These are phyloP conservation scores for Montipora sp. DNA, from an alignment of 64 coral and sea anemone species.

Conservation along the genomic window DNA sequence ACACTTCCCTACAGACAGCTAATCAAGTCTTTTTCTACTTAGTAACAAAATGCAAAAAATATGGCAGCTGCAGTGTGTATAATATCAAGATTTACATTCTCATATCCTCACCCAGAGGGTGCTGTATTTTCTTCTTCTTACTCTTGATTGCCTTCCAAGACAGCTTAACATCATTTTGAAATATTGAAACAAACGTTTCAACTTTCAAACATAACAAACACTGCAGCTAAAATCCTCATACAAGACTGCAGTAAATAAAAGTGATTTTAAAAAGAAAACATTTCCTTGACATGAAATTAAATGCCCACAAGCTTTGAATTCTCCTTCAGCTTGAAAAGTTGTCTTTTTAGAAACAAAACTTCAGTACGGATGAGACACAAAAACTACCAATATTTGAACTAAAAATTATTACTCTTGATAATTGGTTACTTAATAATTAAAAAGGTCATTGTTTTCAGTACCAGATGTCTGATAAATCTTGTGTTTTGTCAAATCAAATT, in stretches of 20 bases:
- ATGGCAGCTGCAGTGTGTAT: too few species aligned
- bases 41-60: too few species aligned
- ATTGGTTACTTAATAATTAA: conserved; percentile 27
- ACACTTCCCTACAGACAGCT: too few species aligned
- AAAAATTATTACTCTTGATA: background rate
- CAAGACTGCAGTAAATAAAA: too few species aligned
- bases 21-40: too few species aligned
- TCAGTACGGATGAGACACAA: background rate
- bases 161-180: conserved; percentile 55
- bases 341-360: background rate
- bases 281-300: too few species aligned
- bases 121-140: conserved; percentile 54
- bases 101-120: conserved; percentile 52
- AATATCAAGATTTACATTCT: too few species aligned
- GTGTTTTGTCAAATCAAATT: background rate
- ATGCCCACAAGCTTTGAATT: too few species aligned
- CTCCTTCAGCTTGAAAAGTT: too few species aligned
- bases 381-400: background rate
- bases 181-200: background rate
- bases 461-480: background rate
- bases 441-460: background rate
- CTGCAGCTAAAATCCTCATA: too few species aligned
- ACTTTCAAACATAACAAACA: too few species aligned
- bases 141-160: conserved; percentile 56
- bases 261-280: too few species aligned